These are phyloP conservation scores for Dione vanillae DNA, from an alignment of 2,888 invertebrate species.

Conservation along the genomic window DNA sequence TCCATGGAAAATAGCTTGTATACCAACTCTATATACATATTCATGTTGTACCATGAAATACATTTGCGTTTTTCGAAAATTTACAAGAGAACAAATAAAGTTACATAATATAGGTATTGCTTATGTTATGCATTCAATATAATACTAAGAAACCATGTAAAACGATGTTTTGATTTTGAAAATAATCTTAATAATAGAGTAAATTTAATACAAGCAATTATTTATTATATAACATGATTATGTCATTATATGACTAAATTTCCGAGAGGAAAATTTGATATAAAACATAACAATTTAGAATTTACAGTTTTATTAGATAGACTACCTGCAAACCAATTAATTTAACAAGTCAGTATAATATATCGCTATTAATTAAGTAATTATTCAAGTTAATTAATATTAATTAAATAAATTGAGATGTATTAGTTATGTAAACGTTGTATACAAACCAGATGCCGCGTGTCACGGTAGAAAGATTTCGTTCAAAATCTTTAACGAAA, in stretches of 20 bases:
- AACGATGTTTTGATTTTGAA: too few relatives aligned
- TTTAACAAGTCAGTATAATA: not conserved
- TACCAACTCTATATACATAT: not conserved
- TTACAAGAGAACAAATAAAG: not conserved
- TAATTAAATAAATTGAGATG: slow-evolving; percentile 2
- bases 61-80: not conserved
- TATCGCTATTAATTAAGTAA: not conserved
- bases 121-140: too few relatives aligned
- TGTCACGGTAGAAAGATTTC: not conserved
- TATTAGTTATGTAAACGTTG: not conserved
- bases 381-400: slow-evolving; percentile 14
- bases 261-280: not conserved
- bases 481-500: not conserved
- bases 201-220: not conserved
- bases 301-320: not conserved
- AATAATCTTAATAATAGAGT: too few relatives aligned
- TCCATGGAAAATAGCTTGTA: slow-evolving; percentile 41
- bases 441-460: not conserved
- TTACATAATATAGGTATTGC: not conserved
- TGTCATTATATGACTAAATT: not conserved
- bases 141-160: too few relatives aligned
- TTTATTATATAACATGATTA: not conserved
- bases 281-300: not conserved
- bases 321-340: not conserved
- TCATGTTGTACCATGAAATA: not conserved